Evolutionary conservation across 2,888 invertebrate genomes (phyloP), one percentile per base, ranked within the genome.

Genomic region (Drosophila quinaria): DNA sequence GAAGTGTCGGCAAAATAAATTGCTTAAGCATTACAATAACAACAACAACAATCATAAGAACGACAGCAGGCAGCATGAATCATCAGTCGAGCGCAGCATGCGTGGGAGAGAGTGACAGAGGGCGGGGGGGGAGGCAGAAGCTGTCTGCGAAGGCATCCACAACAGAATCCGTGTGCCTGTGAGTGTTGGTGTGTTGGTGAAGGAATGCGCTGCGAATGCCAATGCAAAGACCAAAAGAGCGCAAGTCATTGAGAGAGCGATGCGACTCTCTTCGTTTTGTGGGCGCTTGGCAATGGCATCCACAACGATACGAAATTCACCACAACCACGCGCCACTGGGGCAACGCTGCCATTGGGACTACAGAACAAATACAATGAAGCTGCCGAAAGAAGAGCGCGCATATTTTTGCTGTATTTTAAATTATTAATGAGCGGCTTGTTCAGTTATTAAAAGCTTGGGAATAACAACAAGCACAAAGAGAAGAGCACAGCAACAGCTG

Each of bases 361-460:
- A 42, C 42, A 15, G 31, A 35, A 33, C 54, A 49, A 37, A 35
- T n/a, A 39, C 42, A 42, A 46, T 22, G 52, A 51, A 50, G 46
- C 66, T 64, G 59, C 33, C 61, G 19, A 39, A 56, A 66, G 37
- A 52, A 49, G 66, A 66, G 85, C 82, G 72, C 74, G 83, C 77
- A 88, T 73, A 79, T 85, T 83, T 89, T 68, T 81, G 86, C 83
- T 85, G 76, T 71, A 87, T 87, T 89, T 89, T 90, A 76, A 89
- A 89, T 90, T 82, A 90, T 88, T 91, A 89, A 91, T 89, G 82
- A 85, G 87, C 74, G 81, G 80, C 87, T 84, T 84, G 81, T 87
- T 87, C 79, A 90, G 88, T 90, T 90, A 90, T 91, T 90, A 87
- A 91, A 90, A 90, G 88, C 76, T 79, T 79, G 89, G 90, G 91